Base-by-base conservation (phyloP, 2,113 vertebrate species). In the Caranx ignobilis region DNA sequence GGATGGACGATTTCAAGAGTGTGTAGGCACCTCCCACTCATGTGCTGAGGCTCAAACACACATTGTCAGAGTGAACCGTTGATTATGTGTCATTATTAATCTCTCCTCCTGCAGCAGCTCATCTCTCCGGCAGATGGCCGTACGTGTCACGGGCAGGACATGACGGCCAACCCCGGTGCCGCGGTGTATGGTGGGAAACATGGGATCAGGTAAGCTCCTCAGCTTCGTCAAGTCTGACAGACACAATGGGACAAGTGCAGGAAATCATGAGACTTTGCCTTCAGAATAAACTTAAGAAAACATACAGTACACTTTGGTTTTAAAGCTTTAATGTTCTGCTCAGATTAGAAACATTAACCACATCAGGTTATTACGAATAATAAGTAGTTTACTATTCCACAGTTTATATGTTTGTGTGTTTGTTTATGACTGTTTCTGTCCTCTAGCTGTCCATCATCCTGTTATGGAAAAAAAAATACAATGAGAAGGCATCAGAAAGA, bases 131-230 rank as follows among this genome's bases (percentile, higher is more conserved):
- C 75, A 68, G 84, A 56, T 59, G 86, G 88, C 84, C 47, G 59
- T 19, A 16, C 47, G 59, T 19, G 19, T 80, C 76, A 43, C 39
- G 15, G 43, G 5, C 71, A 68, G 72, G 47, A 73, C 71, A 70
- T 9, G 43, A 11, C 41, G 8, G 41, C 50, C 72, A 35, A 10
- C 64, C 21, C 35, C 56, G 35, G 45, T 57, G 79, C 81, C 88
- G 93, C 94, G 8, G 75, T 91, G 93, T 43, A 93, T 92, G 69
- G 16, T 92, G 94, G 94, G 92, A 89, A 89, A 70, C 39, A 65
- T 50, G 62, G 82, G 87, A 92, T 88, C 93, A 94, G 91, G 93
- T 95, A 93, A 94, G 77, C 87, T 75, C 37, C 80, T 85, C 64
- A 6, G 66, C n/a, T 16, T 35, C 60, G 34, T 85, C 71, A 75